These are phyloP conservation scores for Lophotis ruficrista DNA, from an alignment of 2,113 vertebrate species.

Conservation along the genomic window DNA sequence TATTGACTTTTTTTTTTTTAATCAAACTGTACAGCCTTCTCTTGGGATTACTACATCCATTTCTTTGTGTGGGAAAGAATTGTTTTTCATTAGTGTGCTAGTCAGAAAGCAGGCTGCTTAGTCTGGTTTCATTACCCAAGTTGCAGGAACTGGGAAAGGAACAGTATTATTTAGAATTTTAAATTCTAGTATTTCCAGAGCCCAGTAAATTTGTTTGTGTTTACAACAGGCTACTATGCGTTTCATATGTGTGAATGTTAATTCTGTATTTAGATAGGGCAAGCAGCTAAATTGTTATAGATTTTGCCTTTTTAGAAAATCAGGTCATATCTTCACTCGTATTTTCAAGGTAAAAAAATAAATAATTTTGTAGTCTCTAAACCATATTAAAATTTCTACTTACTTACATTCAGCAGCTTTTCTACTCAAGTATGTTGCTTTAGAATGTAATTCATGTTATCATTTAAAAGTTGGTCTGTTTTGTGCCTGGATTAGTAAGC, in stretches of 20 bases:
- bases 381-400: not conserved
- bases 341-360: not conserved
- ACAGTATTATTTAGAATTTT: not conserved
- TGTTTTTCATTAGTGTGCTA: conserved; percentile 60
- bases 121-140: not conserved
- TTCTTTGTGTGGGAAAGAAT: conserved; percentile 64
- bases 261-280: not conserved
- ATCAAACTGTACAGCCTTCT: not conserved
- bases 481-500: not conserved
- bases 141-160: not conserved
- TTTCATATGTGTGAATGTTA: not conserved
- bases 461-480: not conserved
- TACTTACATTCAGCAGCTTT: not conserved
- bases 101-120: conserved; percentile 37
- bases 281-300: not conserved
- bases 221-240: not conserved
- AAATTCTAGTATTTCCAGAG: not conserved
- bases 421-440: not conserved
- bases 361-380: not conserved
- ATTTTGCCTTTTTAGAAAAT: not conserved
- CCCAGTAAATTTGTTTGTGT: not conserved
- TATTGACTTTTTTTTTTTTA: not conserved
- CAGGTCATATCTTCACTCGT: accelerated
- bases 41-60: conserved; percentile 42
- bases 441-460: not conserved